phyloP scores from a whole-genome alignment of 2,113 vertebrate species.

The Xenopus laevis region DNA sequence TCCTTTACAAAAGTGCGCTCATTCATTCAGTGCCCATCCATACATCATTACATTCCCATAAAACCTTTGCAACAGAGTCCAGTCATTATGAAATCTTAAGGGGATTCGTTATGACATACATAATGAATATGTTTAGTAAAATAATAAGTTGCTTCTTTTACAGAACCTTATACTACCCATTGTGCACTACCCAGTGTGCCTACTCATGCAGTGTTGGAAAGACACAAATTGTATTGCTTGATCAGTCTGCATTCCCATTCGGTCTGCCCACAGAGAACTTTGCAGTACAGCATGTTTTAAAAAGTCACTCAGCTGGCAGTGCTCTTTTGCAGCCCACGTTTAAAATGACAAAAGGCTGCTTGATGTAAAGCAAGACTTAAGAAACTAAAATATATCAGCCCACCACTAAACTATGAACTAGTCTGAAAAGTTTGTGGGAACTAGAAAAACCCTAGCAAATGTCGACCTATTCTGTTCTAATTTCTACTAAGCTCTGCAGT shows the following conservation, averaged over 20 bases:
- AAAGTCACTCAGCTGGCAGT: not conserved
- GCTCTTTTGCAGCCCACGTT: not conserved
- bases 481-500: too few species aligned
- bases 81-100: too few species aligned
- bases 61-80: too few species aligned
- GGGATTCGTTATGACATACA: too few species aligned
- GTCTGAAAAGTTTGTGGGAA: not conserved
- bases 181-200: too few species aligned
- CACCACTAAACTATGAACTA: not conserved
- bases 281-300: not conserved
- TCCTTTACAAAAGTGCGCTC: too few species aligned
- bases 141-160: not conserved
- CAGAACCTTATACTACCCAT: too few species aligned
- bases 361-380: not conserved
- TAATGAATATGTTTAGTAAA: not conserved
- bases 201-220: not conserved
- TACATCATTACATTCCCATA: too few species aligned
- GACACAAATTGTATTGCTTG: not conserved
- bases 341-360: not conserved
- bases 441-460: too few species aligned
- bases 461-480: too few species aligned
- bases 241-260: not conserved
- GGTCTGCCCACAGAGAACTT: conserved; percentile 1
- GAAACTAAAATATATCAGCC: not conserved
- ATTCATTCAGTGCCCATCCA: too few species aligned